phyloP scores from a whole-genome alignment of 2,797 vertebrate species.

The Lophura swinhoii region DNA sequence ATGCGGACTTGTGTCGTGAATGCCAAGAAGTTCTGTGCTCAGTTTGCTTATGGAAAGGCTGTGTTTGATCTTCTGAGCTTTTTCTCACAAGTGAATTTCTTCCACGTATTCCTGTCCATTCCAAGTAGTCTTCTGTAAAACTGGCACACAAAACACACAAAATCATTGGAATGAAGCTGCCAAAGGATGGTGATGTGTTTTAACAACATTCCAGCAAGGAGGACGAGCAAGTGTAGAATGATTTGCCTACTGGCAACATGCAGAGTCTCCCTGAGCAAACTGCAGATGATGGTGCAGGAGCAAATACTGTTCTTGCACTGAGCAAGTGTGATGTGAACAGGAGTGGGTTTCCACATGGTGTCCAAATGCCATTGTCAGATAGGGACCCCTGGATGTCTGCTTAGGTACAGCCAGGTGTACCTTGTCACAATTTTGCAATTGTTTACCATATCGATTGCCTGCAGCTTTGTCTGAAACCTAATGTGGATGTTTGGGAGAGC shows the following conservation, averaged over 20 bases:
- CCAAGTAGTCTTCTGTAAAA: not conserved
- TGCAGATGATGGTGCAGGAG: not conserved
- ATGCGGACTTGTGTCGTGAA: accelerated
- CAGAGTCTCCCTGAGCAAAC: not conserved
- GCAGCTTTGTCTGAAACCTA: no score
- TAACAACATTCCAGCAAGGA: accelerated
- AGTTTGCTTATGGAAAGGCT: not conserved
- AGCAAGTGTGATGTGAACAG: not conserved
- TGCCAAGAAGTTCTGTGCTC: not conserved
- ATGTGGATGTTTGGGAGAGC: no score
- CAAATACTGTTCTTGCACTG: no score
- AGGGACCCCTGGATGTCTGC: no score
- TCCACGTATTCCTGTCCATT: not conserved
- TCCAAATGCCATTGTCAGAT: not conserved
- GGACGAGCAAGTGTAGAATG: not conserved
- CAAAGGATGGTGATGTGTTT: not conserved
- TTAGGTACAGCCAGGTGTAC: not conserved
- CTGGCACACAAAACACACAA: not conserved
- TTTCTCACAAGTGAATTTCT: not conserved
- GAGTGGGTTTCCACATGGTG: not conserved
- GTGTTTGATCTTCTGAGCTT: not conserved
- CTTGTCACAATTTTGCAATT: no score
- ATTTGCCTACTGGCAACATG: accelerated
- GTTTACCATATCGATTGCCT: no score
- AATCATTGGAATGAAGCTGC: not conserved